These are phyloP conservation scores for Heliconius aoede DNA, from an alignment of 2,888 invertebrate genomes.

Conservation along the genomic window DNA sequence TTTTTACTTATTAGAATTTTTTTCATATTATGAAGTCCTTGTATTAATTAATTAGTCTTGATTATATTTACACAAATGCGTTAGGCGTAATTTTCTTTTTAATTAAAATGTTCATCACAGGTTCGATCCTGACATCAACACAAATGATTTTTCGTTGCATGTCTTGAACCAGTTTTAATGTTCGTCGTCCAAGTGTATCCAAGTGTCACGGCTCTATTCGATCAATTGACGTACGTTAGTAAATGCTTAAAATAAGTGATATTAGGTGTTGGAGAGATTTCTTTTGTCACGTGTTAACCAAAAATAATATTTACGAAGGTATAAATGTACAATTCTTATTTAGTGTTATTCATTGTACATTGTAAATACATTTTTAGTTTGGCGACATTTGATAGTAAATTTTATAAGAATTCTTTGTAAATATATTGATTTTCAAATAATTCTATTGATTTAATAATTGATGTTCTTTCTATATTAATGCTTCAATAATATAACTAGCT, in stretches of 20 bases:
- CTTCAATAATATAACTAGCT: neutral
- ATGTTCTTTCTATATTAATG: too few relatives aligned
- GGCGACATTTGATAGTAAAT: neutral
- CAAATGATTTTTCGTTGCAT: neutral
- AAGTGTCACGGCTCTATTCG: neutral
- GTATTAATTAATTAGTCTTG: too few relatives aligned
- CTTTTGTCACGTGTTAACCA: constrained; percentile 3
- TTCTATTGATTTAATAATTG: neutral
- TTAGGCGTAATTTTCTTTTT: too few relatives aligned
- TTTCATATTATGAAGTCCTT: too few relatives aligned
- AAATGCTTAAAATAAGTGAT: neutral
- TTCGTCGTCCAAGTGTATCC: neutral
- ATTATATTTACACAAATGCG: too few relatives aligned
- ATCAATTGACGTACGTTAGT: neutral
- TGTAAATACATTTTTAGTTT: constrained; percentile 2
- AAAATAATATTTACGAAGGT: neutral
- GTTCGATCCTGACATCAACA: too few relatives aligned
- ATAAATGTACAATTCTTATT: constrained; percentile 7
- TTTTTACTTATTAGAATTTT: too few relatives aligned
- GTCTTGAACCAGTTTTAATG: neutral
- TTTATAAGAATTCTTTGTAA: neutral
- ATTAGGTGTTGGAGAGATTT: neutral
- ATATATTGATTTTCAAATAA: neutral
- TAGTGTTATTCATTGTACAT: neutral
- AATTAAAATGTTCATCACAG: too few relatives aligned